Base-by-base conservation (phyloP, 2,888 invertebrate species). In the Mylabris sibirica region DNA sequence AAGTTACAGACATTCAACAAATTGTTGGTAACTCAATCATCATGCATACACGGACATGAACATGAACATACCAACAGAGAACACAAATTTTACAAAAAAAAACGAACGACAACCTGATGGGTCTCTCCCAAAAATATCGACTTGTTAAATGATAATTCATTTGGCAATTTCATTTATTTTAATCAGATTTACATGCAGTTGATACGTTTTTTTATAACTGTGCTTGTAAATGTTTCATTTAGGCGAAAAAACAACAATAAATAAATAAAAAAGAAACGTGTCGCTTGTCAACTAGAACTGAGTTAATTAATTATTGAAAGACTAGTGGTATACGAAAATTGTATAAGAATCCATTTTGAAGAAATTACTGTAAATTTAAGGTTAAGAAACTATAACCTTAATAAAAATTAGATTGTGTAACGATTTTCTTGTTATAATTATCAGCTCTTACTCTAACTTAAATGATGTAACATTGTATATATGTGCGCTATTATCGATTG, bases 21-120 rank as follows among this genome's bases (percentile, higher is more conserved):
- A 74, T 74, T 70, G 73, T 66, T 64, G 69, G 63, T 72, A 70
- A 72, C 70, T 73, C 71, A 72, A 72, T 74, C 70, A 69, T 67
- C 53, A 60, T 64, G 63, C 69, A 59, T 60, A 57, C 60, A 53
- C 22, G 53, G 9, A 53, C 53, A 57, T 26, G 57, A n/a, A 57
- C 57, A 57, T 66, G 62, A 61, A 59, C 44, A 53, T 53, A 35
- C 62, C 57, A 59, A 49, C 22, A 34, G 30, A n/a, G n/a, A n/a
- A n/a, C n/a, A n/a, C n/a, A n/a, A n/a, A n/a, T n/a, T n/a, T n/a
- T 1, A 35, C 30, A 53, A 11, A 20, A 20, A 49, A 5, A 49
- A 49, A 9, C n/a, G 11, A 22, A 53, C 2, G 17, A 0, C 1
- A 9, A 26, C n/a, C 24, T n/a, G 57, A 57, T 57, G 26, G 57